phyloP scores from a whole-genome alignment of 2,888 invertebrate genomes.

The Diogma glabrata region DNA sequence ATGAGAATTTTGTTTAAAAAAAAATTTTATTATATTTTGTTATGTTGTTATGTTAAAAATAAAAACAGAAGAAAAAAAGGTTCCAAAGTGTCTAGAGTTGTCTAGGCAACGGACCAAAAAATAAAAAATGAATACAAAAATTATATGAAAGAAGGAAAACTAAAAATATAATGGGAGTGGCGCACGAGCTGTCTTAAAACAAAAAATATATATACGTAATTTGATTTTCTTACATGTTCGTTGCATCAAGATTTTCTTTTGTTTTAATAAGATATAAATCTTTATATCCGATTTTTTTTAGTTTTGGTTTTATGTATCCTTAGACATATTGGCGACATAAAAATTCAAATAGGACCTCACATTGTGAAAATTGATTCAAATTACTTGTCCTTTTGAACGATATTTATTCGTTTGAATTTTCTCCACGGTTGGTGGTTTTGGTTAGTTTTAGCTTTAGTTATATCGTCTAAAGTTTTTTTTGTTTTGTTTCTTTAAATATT shows the following conservation, averaged over 20 bases:
- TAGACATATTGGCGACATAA: neutral
- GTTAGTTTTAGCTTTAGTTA: neutral
- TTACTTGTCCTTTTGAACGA: neutral
- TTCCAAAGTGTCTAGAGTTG: slow-evolving; percentile 9
- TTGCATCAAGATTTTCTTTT: neutral
- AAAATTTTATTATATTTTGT: too few relatives aligned
- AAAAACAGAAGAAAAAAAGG: slow-evolving; percentile 1
- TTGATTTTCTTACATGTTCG: neutral
- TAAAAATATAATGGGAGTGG: slow-evolving; percentile 7
- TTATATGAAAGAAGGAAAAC: neutral
- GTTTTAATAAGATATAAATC: neutral
- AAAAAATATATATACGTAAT: neutral
- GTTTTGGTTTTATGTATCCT: neutral
- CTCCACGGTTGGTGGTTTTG: neutral
- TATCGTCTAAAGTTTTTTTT: too few relatives aligned
- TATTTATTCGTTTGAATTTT: neutral
- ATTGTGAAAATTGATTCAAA: neutral
- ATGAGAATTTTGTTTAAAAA: too few relatives aligned
- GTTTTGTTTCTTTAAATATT: too few relatives aligned
- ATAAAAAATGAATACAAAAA: neutral
- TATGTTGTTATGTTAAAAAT: too few relatives aligned
- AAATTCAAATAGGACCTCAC: slow-evolving; percentile 1
- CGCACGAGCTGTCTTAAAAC: slow-evolving; percentile 5
- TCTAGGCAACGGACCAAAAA: slow-evolving; percentile 7
- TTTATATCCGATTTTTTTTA: neutral